Percentiles rank a stretch among this genome's conserved stretches.
phyloP scores from a whole-genome alignment of 2,113 vertebrate species.

The Chascanopsetta lugubris region DNA sequence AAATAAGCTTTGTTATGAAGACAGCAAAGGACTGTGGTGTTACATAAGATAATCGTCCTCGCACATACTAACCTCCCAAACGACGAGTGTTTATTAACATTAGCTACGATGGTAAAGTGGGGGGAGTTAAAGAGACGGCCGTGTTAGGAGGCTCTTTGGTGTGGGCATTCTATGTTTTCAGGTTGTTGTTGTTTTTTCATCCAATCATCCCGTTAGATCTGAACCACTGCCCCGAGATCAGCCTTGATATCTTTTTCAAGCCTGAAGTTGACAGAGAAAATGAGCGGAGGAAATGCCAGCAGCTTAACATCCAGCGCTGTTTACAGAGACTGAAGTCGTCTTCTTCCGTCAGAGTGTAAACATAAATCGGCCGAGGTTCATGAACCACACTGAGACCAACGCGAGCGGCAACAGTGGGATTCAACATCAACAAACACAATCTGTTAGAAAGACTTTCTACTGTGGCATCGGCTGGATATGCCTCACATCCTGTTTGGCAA shows the following conservation, averaged over 20 bases:
- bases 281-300: conserved; percentile 65
- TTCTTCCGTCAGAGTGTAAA: conserved; percentile 1
- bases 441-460: too few relatives aligned
- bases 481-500: too few relatives aligned
- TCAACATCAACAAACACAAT: not conserved
- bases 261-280: conserved; percentile 52
- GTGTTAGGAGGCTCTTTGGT: not conserved
- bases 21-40: not conserved
- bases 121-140: not conserved
- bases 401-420: not conserved
- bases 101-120: not conserved
- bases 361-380: conserved; percentile 15
- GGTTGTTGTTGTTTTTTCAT: not conserved
- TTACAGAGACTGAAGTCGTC: conserved; percentile 22
- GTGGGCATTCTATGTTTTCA: too few relatives aligned
- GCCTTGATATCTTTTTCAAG: conserved; percentile 6
- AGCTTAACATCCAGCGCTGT: conserved; percentile 33
- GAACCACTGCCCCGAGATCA: conserved; percentile 2
- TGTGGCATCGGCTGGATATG: too few relatives aligned
- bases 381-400: not conserved
- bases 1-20: conserved; percentile 3
- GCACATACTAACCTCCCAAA: not conserved
- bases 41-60: conserved; percentile 22
- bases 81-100: conserved; percentile 2
- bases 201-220: conserved; percentile 11